Percentiles rank a stretch among this genome's conserved stretches.
phyloP scores from a whole-genome alignment of 2,797 vertebrate genomes.

The Rhyacichthys aspro region DNA sequence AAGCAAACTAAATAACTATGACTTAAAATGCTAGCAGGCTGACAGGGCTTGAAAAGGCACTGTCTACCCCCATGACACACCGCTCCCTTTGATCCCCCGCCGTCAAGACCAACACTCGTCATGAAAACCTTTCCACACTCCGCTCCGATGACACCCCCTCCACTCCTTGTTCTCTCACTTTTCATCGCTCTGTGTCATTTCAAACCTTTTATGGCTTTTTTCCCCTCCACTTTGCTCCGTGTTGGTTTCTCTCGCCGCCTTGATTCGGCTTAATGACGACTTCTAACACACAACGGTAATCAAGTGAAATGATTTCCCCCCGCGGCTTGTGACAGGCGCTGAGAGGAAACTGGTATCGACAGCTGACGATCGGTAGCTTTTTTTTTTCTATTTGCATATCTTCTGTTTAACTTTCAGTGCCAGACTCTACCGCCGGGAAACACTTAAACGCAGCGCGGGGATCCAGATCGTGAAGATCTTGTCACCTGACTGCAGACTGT shows the following conservation, averaged over 20 bases:
- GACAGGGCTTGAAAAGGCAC: slow-evolving; percentile 67
- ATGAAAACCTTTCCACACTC: slow-evolving; percentile 54
- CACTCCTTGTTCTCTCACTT: slow-evolving; percentile 11
- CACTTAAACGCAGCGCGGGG: slow-evolving; percentile 22
- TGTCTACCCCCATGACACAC: slow-evolving; percentile 57
- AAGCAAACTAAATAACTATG: slow-evolving; percentile 64
- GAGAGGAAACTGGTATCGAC: slow-evolving; percentile 41
- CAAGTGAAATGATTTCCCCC: slow-evolving; percentile 58
- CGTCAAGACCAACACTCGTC: slow-evolving; percentile 48
- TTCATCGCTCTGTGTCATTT: slow-evolving; percentile 8
- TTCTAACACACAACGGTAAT: slow-evolving; percentile 65
- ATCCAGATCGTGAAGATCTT: slow-evolving; percentile 25
- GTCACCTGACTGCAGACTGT: slow-evolving; percentile 33
- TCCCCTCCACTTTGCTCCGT: slow-evolving; percentile 30
- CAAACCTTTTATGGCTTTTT: not conserved
- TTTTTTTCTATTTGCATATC: slow-evolving; percentile 61
- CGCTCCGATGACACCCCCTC: slow-evolving; percentile 17
- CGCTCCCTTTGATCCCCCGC: slow-evolving; percentile 53
- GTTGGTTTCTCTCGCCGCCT: slow-evolving; percentile 44
- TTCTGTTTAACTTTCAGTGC: slow-evolving; percentile 41
- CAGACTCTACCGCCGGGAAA: slow-evolving; percentile 40
- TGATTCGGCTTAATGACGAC: slow-evolving; percentile 65
- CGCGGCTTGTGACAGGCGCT: slow-evolving; percentile 37
- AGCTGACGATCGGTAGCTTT: slow-evolving; percentile 51
- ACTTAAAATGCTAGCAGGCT: slow-evolving; percentile 67